These are phyloP conservation scores for Lycodopsis pacificus DNA, from an alignment of 2,797 vertebrate species.

Conservation along the genomic window DNA sequence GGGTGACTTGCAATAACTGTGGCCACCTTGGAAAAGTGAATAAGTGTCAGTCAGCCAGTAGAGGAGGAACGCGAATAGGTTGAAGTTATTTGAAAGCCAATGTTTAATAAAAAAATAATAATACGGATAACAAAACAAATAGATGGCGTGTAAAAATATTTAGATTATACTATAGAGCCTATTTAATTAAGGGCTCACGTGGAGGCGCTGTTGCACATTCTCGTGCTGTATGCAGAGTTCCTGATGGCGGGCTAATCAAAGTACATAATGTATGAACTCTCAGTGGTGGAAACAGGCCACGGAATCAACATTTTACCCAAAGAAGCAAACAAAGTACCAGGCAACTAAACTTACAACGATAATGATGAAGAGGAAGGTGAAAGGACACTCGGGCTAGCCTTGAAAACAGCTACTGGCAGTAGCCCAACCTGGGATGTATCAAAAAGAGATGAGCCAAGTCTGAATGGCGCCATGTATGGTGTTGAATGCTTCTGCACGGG, in stretches of 20 bases:
- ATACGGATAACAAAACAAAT: background rate
- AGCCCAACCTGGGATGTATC: no score
- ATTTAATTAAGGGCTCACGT: background rate
- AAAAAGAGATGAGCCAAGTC: conserved; percentile 2
- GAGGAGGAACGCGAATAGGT: background rate
- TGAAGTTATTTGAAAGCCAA: conserved; percentile 1
- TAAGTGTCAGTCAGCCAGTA: conserved; percentile 19
- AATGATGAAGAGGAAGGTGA: background rate
- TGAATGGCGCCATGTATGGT: background rate
- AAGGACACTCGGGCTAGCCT: background rate
- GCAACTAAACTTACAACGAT: background rate
- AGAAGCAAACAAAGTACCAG: background rate
- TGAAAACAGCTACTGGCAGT: background rate
- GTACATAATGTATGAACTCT: background rate
- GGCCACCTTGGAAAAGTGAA: conserved; percentile 16
- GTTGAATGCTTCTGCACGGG: background rate
- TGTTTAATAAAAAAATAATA: background rate
- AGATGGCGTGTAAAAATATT: background rate
- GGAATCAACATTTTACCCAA: background rate
- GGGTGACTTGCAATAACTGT: conserved; percentile 8
- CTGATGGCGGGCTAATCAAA: background rate
- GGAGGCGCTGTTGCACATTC: background rate
- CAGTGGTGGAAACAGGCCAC: background rate
- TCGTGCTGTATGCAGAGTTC: accelerated
- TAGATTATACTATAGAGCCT: background rate